Conservation (phyloP, 2,888 invertebrate species). For the Epiblema foenella region DNA sequence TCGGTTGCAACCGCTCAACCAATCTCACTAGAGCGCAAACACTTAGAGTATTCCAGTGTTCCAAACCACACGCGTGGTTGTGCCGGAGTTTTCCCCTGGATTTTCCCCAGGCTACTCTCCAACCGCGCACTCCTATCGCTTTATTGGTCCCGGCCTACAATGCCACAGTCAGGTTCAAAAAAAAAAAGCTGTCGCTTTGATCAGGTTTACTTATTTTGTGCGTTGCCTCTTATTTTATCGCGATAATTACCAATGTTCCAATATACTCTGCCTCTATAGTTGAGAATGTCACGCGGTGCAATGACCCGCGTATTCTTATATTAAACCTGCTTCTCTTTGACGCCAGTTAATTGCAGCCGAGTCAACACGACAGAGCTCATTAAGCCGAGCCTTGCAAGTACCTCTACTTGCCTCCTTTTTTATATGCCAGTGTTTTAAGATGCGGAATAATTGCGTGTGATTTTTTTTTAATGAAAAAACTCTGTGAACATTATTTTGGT, state of each 20-base stretch:
- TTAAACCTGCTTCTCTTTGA: slow-evolving; percentile 26
- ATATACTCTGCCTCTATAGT: background rate
- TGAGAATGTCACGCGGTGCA: background rate
- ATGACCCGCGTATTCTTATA: slow-evolving; percentile 14
- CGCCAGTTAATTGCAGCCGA: slow-evolving; percentile 45
- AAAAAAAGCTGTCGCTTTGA: too few relatives aligned
- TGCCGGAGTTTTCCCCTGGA: too few relatives aligned
- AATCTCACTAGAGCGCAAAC: too few relatives aligned
- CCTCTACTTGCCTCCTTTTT: slow-evolving; percentile 3
- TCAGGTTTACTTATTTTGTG: too few relatives aligned
- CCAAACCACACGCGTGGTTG: too few relatives aligned
- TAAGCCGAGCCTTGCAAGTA: slow-evolving; percentile 36
- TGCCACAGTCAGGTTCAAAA: too few relatives aligned
- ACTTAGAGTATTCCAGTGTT: too few relatives aligned
- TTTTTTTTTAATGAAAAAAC: background rate
- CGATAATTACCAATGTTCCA: background rate
- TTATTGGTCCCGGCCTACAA: too few relatives aligned
- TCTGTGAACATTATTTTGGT: background rate
- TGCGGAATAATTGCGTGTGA: slow-evolving; percentile 9
- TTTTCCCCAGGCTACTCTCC: too few relatives aligned
- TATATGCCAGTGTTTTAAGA: slow-evolving; percentile 10
- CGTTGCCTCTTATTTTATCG: background rate
- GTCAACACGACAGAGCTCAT: slow-evolving; percentile 54
- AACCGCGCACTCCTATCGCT: too few relatives aligned
- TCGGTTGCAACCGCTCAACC: too few relatives aligned